These are phyloP conservation scores for Sphaeridia pumilis DNA, from an alignment of 2,888 invertebrate genomes.

Conservation along the genomic window DNA sequence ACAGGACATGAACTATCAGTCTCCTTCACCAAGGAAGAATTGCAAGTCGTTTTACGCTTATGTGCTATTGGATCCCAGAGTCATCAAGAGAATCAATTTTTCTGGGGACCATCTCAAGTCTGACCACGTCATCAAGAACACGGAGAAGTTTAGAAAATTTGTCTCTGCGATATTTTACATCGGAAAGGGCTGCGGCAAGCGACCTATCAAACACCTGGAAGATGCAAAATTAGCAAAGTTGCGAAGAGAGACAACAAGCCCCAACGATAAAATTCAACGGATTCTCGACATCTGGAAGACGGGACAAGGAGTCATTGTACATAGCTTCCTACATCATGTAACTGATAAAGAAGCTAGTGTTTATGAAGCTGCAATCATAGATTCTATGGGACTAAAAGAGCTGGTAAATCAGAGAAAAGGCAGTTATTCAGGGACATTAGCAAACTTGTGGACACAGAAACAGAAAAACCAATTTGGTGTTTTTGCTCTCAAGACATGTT, in stretches of 20 bases:
- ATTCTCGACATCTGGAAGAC: constrained; percentile 80
- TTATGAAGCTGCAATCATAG: constrained; percentile 88
- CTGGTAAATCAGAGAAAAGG: constrained; percentile 31
- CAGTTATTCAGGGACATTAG: constrained; percentile 22
- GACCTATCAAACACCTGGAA: constrained; percentile 74
- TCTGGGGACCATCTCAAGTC: constrained; percentile 31
- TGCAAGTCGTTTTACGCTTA: constrained; percentile 82
- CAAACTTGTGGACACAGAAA: constrained; percentile 27
- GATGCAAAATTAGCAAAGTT: constrained; percentile 25
- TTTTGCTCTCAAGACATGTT: constrained; percentile 25
- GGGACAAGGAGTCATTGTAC: constrained; percentile 72
- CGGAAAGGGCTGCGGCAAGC: constrained; percentile 79
- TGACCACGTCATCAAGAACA: constrained; percentile 24
- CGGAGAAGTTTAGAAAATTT: constrained; percentile 60
- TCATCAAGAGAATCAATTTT: constrained; percentile 39
- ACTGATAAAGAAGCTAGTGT: constrained; percentile 86
- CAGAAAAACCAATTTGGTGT: constrained; percentile 31
- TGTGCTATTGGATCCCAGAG: constrained; percentile 71
- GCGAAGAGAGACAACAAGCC: constrained; percentile 37
- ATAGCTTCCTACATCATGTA: constrained; percentile 81
- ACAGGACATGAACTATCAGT: constrained; percentile 13
- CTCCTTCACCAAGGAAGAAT: constrained; percentile 52
- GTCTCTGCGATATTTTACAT: constrained; percentile 84
- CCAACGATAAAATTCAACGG: constrained; percentile 53
- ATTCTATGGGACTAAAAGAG: constrained; percentile 52